A percentile compares a stretch with the other conserved stretches of the same genome.
These are phyloP conservation scores for Zaprionus nigranus DNA, from an alignment of 1,140 invertebrate species.

Conservation along the genomic window DNA sequence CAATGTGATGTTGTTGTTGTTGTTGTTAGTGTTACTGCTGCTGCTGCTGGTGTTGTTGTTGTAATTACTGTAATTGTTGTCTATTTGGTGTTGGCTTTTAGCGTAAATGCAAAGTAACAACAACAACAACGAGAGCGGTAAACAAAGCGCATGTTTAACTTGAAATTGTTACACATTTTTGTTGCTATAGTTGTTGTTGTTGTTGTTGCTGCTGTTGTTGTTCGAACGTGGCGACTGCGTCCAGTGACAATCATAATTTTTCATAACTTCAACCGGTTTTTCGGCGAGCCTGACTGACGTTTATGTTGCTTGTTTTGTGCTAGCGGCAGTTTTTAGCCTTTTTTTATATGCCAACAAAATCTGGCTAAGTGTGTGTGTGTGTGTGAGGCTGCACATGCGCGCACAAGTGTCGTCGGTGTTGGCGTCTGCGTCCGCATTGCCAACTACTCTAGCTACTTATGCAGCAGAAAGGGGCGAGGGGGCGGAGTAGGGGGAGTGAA, in stretches of 20 bases:
- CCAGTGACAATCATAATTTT: constrained; percentile 83
- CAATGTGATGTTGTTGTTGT: constrained; percentile 20
- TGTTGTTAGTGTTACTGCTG: constrained; percentile 3
- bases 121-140: constrained; percentile 50
- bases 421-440: constrained; percentile 45
- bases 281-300: constrained; percentile 64
- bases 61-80: constrained; percentile 73
- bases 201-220: constrained; percentile 12
- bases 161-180: constrained; percentile 79
- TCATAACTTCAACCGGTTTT: constrained; percentile 78
- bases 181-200: constrained; percentile 17
- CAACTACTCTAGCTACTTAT: constrained; percentile 47
- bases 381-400: constrained; percentile 65
- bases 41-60: constrained; percentile 35
- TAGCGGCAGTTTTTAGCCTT: constrained; percentile 62
- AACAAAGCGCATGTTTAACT: constrained; percentile 70
- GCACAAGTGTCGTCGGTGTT: constrained; percentile 74
- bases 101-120: constrained; percentile 65
- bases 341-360: constrained; percentile 49
- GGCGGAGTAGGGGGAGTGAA: constrained; percentile 1
- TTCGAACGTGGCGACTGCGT: constrained; percentile 23
- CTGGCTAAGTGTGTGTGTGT: constrained; percentile 15
- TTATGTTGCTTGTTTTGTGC: constrained; percentile 63
- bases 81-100: constrained; percentile 79
- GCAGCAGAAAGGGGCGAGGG: constrained; percentile 4